A percentile compares a stretch with the other conserved stretches of the same genome.
phyloP scores from a whole-genome alignment of 2,888 invertebrate genomes.

The Nymphalis urticae region DNA sequence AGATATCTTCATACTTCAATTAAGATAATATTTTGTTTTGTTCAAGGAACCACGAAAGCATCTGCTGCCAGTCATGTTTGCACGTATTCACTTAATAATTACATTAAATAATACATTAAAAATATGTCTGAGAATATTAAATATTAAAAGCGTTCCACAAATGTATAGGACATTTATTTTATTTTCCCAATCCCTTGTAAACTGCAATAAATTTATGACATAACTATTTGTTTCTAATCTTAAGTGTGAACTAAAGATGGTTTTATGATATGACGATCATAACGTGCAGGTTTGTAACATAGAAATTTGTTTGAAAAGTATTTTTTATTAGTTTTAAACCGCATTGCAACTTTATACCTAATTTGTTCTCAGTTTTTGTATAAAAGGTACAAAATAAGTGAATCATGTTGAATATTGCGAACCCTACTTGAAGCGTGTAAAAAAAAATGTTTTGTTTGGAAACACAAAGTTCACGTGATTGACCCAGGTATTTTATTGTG shows the following conservation, averaged over 20 bases:
- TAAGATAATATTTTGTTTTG: conserved; percentile 41
- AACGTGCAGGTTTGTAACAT: neutral
- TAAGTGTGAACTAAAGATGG: conserved; percentile 4
- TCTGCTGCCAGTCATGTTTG: conserved; percentile 84
- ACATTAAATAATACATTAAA: conserved; percentile 84
- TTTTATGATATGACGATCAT: conserved; percentile 3
- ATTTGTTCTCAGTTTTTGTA: neutral
- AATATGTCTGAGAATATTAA: conserved; percentile 83
- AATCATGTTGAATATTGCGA: conserved; percentile 26
- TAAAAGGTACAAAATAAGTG: conserved; percentile 7
- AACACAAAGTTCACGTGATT: conserved; percentile 88
- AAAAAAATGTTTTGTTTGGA: conserved; percentile 85
- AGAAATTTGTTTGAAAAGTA: neutral
- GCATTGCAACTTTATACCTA: neutral
- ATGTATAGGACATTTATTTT: conserved; percentile 78
- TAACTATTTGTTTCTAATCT: conserved; percentile 22
- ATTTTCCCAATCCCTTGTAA: conserved; percentile 30
- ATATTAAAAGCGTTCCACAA: conserved; percentile 85
- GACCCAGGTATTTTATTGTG: conserved; percentile 81
- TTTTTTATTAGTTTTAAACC: neutral
- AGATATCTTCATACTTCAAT: neutral
- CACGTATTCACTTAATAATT: conserved; percentile 86
- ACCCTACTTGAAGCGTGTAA: conserved; percentile 38
- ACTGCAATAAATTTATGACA: conserved; percentile 15
- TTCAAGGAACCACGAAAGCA: conserved; percentile 86